Conservation (phyloP, 2,888 invertebrate species). For the Ornithoptera priamus region DNA sequence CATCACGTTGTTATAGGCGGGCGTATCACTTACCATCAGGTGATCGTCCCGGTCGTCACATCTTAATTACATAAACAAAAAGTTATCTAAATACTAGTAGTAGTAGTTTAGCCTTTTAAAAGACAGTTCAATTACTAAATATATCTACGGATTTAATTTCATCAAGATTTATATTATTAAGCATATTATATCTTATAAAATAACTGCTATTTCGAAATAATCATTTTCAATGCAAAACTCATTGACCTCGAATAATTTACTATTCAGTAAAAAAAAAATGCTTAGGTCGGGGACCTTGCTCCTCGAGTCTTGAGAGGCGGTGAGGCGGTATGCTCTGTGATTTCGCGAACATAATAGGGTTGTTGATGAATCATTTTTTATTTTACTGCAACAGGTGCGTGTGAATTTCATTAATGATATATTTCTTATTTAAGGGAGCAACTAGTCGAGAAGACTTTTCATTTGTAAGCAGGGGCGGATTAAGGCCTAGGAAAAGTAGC, state of each 20-base stretch:
- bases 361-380: background rate
- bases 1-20: too few species aligned
- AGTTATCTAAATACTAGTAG: too few species aligned
- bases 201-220: conserved; percentile 1
- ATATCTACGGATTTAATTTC: background rate
- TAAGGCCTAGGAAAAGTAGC: too few species aligned
- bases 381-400: background rate
- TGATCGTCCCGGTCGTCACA: too few species aligned
- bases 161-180: background rate
- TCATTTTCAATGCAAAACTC: conserved; percentile 13
- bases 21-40: too few species aligned
- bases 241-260: conserved; percentile 26
- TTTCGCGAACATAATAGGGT: conserved; percentile 16
- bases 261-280: conserved; percentile 12
- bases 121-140: background rate
- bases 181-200: background rate
- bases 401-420: background rate
- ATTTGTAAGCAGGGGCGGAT: too few species aligned
- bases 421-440: too few species aligned
- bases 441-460: too few species aligned
- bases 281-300: conserved; percentile 23
- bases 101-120: too few species aligned
- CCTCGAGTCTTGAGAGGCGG: conserved; percentile 14
- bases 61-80: too few species aligned
- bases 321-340: conserved; percentile 19